phyloP scores from a whole-genome alignment of 2,888 invertebrate genomes.

The Reticulitermes lucifugus region DNA sequence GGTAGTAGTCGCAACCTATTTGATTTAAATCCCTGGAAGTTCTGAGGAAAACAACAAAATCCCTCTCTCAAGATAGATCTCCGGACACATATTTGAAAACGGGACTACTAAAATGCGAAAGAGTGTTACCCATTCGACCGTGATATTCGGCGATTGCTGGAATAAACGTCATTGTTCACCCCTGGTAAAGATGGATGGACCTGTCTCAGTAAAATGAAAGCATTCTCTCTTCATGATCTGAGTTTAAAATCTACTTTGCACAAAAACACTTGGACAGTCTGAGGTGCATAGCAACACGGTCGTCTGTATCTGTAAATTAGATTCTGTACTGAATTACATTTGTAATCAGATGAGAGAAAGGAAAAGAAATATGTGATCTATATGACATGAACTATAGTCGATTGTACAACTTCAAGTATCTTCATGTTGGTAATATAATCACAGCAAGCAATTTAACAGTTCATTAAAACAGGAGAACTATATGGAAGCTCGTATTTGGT shows the following conservation, averaged over 20 bases:
- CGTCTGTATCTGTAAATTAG: neutral
- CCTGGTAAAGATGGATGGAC: slow-evolving; percentile 4
- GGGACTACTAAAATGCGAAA: too few species aligned
- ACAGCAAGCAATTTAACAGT: neutral
- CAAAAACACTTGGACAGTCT: neutral
- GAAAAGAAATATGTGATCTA: neutral
- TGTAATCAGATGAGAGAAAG: neutral
- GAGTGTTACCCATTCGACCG: too few species aligned
- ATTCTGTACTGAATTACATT: neutral
- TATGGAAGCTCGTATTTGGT: neutral
- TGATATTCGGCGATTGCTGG: too few species aligned
- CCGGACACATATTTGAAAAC: too few species aligned
- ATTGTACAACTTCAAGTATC: neutral
- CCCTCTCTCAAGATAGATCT: too few species aligned
- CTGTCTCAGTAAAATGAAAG: neutral
- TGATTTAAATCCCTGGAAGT: too few species aligned
- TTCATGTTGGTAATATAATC: neutral
- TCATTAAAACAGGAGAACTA: neutral
- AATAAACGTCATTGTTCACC: too few species aligned
- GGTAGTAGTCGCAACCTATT: too few species aligned
- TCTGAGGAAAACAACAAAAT: too few species aligned
- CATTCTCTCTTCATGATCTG: neutral
- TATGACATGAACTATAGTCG: neutral
- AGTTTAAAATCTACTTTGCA: neutral
- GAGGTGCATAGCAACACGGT: neutral